phyloP scores from a whole-genome alignment of 2,888 invertebrate genomes.

The Spodoptera exigua region DNA sequence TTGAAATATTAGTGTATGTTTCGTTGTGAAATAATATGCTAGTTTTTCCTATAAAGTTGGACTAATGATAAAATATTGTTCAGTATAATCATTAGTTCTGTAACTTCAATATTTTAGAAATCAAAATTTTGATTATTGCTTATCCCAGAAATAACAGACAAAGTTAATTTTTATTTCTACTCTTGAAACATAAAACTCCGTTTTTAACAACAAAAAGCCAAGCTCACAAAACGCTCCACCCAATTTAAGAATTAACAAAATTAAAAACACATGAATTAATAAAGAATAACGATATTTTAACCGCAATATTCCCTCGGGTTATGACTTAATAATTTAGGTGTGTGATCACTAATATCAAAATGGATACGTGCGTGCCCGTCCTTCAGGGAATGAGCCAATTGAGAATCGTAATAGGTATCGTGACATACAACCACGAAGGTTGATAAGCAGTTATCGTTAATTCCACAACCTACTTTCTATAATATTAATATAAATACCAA shows the following conservation, averaged over 20 bases:
- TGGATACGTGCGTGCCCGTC: conserved; percentile 61
- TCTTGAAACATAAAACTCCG: no score
- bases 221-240: not conserved
- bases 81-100: no score
- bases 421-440: conserved; percentile 56
- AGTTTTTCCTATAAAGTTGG: no score
- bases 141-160: no score
- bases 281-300: conserved; percentile 56
- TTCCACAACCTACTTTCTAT: conserved; percentile 27
- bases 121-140: no score
- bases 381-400: conserved; percentile 60
- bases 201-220: no score
- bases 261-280: conserved; percentile 10
- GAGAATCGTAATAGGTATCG: conserved; percentile 57
- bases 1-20: no score
- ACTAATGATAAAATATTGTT: no score
- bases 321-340: conserved; percentile 67
- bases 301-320: conserved; percentile 54
- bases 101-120: no score
- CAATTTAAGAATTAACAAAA: conserved; percentile 20
- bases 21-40: no score
- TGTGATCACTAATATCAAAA: conserved; percentile 66
- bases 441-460: conserved; percentile 45
- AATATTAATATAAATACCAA: conserved; percentile 34
- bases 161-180: no score